Evolutionary conservation across 2,888 invertebrate species (phyloP), one percentile per base, ranked within the genome.

Genomic region (Sesia apiformis): DNA sequence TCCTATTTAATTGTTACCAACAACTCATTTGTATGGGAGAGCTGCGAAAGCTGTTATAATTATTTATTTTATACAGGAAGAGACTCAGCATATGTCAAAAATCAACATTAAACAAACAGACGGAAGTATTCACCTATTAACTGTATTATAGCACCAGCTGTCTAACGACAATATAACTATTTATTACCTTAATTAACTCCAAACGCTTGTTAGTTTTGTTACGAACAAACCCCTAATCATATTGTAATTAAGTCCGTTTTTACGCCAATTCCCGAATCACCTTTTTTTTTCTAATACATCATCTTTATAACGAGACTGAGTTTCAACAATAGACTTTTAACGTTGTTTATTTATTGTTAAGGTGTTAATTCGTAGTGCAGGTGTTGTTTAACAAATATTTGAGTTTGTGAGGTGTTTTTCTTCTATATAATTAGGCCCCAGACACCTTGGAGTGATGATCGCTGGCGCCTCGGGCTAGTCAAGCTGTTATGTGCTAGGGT

Each of bases 221-320:
- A 72, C 69, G 65, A 75, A 70, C 74, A 74, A 80, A 84, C 86
- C 86, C 81, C 74, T 84, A 86, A 89, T 89, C 86, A 86, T 86
- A 78, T 77, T 71, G 76, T 81, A 87, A 89, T 88, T 87, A 87
- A 81, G 78, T 71, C 69, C 68, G 76, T 86, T 88, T 88, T 87
- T 87, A 87, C 87, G 88, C 89, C 84, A 88, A 87, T 88, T 82
- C 78, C 61, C 56, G 60, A 66, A 62, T 61, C 62, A 59, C 54
- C 56, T 67, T 75, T 69, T 66, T 67, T 63, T 62, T 61, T 55
- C 60, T 62, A 61, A 63, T 60, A 61, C 61, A 61, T 69, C 65
- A 63, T 66, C 57, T 72, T 65, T 61, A 63, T 73, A 75, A 75
- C 72, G 67, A 70, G 63, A 55, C 57, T 5, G 3, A 7, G 8